Evolutionary conservation across 2,113 vertebrate genomes (phyloP), one percentile per base, ranked within the genome.

Genomic region (Pitta sordida): DNA sequence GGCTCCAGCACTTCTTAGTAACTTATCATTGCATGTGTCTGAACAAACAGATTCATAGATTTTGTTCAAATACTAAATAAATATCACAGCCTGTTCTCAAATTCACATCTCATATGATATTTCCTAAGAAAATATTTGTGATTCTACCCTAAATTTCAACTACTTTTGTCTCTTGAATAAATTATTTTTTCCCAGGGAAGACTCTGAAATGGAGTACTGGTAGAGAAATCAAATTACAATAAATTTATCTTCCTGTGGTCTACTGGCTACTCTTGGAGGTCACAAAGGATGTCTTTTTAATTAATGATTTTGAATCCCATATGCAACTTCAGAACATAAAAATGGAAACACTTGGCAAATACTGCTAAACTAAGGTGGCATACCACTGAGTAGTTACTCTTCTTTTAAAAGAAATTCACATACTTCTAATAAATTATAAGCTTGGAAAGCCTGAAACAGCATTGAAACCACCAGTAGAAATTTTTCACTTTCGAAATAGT

Each of bases 111-210:
- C 67, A 62, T 58, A 92, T 87, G 82, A 69, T 94, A 96, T 95
- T 96, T 93, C 89, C 90, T 92, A 83, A 90, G 91, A 94, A 93
- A 96, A 96, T 83, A 96, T 91, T 95, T 92, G 82, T 77, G 70
- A 77, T 36, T 79, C 77, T 69, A 89, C 53, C 91, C 93, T 91
- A 96, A 95, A 95, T 96, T 92, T 91, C 89, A 96, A 34, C 78
- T 85, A 20, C 81, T 79, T 89, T 77, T 80, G 41, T 74, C 82
- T 91, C 67, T 51, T 92, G 89, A 95, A 92, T 91, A 95, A 82
- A 84, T 84, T 75, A n/a, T 36, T 87, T 93, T 75, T 84, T 68
- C 43, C 56, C 44, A 73, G 21, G 46, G 26, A 89, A 85, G 71
- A 51, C 43, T 79, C 43, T 56, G 71, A 93, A 86, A 75, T 52